A percentile compares a stretch with the other conserved stretches of the same genome.
Evolutionary conservation across 1,140 invertebrate genomes (phyloP).

Genomic region (Apocrypta bakeri): DNA sequence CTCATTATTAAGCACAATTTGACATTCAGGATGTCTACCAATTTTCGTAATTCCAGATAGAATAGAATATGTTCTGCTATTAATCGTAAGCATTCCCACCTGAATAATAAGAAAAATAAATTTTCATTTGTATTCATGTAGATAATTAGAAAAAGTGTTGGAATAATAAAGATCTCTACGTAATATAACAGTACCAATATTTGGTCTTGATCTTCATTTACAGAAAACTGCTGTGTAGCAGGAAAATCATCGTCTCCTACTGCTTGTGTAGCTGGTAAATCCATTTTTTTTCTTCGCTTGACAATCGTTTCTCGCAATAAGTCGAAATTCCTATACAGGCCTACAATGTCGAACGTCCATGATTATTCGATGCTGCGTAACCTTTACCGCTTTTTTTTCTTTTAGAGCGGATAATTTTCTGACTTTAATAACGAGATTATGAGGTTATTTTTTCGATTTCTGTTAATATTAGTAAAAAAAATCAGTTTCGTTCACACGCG

Average conservation of each 20-base stretch:
- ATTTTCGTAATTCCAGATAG: conserved; percentile 53
- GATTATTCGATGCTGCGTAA: background rate
- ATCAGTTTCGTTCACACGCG: too few species aligned
- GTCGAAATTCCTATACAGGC: background rate
- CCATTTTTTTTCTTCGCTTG: conserved; percentile 34
- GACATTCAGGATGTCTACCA: conserved; percentile 50
- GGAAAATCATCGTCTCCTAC: conserved; percentile 44
- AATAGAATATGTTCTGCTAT: conserved; percentile 41
- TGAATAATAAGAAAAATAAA: conserved; percentile 49
- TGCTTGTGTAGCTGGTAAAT: conserved; percentile 54
- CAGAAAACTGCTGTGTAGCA: background rate
- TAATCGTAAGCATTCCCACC: conserved; percentile 52
- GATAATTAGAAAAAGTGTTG: too few species aligned
- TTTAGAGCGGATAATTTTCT: too few species aligned
- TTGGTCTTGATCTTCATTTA: conserved; percentile 22
- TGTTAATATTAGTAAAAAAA: too few species aligned
- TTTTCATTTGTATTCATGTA: too few species aligned
- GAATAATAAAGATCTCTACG: background rate
- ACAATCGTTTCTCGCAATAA: background rate
- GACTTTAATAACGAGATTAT: too few species aligned
- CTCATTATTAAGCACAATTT: conserved; percentile 50
- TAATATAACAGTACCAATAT: background rate
- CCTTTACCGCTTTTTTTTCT: too few species aligned
- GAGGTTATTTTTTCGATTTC: too few species aligned
- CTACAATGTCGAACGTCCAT: background rate